These are phyloP conservation scores for Brachyptera putata DNA, from an alignment of 2,888 invertebrate genomes.

Conservation along the genomic window DNA sequence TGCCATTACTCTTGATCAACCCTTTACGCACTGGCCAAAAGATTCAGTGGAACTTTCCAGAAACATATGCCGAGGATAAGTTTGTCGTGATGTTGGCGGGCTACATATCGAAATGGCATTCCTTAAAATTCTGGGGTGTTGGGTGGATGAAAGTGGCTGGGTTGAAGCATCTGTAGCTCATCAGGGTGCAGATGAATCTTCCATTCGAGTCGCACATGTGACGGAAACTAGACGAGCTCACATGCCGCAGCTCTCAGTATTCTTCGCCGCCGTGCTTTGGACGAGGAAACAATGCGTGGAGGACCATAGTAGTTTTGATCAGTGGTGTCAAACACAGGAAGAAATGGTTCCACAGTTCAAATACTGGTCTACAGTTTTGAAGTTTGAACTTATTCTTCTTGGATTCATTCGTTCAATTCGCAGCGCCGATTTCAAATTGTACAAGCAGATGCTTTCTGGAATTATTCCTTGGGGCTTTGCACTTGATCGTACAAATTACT, in stretches of 20 bases:
- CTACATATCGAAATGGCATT: neutral
- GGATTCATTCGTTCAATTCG: neutral
- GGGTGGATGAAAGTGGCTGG: neutral
- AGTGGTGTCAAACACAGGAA: neutral
- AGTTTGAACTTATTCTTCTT: neutral
- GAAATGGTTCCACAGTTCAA: neutral
- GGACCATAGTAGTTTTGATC: neutral
- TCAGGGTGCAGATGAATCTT: neutral
- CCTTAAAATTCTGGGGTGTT: neutral
- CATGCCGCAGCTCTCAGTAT: neutral
- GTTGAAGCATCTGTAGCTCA: neutral
- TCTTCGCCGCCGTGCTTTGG: neutral
- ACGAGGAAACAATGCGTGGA: too few relatives aligned
- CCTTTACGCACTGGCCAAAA: constrained; percentile 7
- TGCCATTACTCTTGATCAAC: neutral
- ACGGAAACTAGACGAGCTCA: neutral
- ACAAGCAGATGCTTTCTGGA: neutral
- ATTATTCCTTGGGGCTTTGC: neutral
- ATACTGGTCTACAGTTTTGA: neutral
- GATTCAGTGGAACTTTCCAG: neutral
- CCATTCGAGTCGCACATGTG: neutral
- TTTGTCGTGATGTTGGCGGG: constrained; percentile 1
- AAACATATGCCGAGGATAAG: constrained; percentile 18
- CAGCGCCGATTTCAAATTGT: neutral
- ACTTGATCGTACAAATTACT: neutral